Percentiles rank a stretch among this genome's conserved stretches.
Conservation (phyloP, 2,888 invertebrate species). For the Erynnis tages region DNA sequence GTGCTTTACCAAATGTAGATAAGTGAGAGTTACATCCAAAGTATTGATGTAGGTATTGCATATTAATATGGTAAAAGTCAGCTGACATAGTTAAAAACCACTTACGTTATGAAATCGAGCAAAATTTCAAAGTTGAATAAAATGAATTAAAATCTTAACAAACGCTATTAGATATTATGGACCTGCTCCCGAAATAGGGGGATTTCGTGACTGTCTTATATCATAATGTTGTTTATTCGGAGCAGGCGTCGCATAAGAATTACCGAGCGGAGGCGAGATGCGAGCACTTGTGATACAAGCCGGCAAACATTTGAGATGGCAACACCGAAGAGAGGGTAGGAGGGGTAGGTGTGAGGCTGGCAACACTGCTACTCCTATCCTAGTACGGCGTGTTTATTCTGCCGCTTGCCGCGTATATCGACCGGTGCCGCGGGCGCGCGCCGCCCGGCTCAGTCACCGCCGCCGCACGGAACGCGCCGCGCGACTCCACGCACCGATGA, state of each 20-base stretch:
- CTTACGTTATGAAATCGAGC: background rate
- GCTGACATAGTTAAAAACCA: too few species aligned
- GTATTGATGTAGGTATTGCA: slow-evolving; percentile 41
- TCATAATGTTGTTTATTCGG: slow-evolving; percentile 22
- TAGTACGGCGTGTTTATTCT: slow-evolving; percentile 78
- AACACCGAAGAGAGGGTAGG: slow-evolving; percentile 46
- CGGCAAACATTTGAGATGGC: slow-evolving; percentile 53
- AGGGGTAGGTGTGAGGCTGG: slow-evolving; percentile 44
- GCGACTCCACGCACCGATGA: slow-evolving; percentile 53
- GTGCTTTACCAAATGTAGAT: slow-evolving; percentile 61
- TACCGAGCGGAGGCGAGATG: slow-evolving; percentile 32
- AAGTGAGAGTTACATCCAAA: slow-evolving; percentile 68
- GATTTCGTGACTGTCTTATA: slow-evolving; percentile 1
- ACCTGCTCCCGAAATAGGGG: background rate
- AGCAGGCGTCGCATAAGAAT: slow-evolving; percentile 33
- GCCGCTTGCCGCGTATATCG: slow-evolving; percentile 78
- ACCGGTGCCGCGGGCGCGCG: slow-evolving; percentile 66
- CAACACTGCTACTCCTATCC: slow-evolving; percentile 50
- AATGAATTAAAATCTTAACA: slow-evolving; percentile 11
- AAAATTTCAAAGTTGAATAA: too few species aligned
- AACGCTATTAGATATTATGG: slow-evolving; percentile 2
- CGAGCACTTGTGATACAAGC: slow-evolving; percentile 45
- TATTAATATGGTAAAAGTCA: too few species aligned
- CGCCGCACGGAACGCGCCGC: slow-evolving; percentile 49
- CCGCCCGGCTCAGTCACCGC: slow-evolving; percentile 63